Evolutionary conservation across 2,113 vertebrate species (phyloP).

Genomic region (Hystrix brachyura): DNA sequence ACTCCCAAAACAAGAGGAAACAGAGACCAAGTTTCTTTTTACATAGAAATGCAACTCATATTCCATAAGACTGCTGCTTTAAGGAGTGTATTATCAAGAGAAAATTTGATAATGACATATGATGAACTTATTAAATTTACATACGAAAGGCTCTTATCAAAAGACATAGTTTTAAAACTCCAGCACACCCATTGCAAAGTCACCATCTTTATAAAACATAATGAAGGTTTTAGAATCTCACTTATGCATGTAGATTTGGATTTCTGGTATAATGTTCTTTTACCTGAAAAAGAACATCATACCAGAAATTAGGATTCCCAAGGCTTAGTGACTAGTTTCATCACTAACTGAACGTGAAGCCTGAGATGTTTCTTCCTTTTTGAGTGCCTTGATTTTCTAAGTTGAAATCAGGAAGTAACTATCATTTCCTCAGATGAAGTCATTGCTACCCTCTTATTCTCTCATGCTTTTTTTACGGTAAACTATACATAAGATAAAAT

Average conservation of each 20-base stretch:
- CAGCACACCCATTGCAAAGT: not conserved
- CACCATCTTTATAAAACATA: not conserved
- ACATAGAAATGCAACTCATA: not conserved
- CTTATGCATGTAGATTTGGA: not conserved
- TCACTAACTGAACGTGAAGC: not conserved
- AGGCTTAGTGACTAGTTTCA: not conserved
- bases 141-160: not conserved
- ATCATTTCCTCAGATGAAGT: constrained; percentile 5
- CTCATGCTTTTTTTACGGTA: not conserved
- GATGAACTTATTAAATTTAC: not conserved
- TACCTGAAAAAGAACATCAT: not conserved
- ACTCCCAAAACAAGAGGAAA: not conserved
- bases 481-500: not conserved
- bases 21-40: not conserved
- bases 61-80: constrained; percentile 26
- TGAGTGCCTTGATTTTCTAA: constrained; percentile 18
- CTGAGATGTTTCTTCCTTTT: not conserved
- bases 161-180: constrained; percentile 37
- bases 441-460: not conserved
- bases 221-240: not conserved
- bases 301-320: not conserved
- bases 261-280: not conserved
- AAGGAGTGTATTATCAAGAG: not conserved
- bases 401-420: not conserved
- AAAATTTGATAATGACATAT: not conserved